Conservation (phyloP, 2,888 invertebrate species). For the Tiliacea aurago region DNA sequence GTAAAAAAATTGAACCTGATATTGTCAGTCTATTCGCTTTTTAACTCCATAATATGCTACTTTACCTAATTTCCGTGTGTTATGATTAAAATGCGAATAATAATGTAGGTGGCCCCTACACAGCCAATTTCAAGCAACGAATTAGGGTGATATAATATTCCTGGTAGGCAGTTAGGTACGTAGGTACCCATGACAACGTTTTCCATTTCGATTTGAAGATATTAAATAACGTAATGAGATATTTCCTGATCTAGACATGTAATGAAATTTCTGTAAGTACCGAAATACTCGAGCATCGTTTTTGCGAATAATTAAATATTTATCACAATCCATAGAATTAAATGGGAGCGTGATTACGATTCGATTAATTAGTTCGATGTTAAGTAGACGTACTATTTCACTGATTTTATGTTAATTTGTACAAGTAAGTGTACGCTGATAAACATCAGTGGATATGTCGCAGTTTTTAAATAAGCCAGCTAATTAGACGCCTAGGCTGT, state of each 20-base stretch:
- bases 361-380: no score
- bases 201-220: constrained; percentile 41
- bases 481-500: no score
- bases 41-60: neutral
- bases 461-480: no score
- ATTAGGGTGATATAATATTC: constrained; percentile 26
- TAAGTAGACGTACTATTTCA: no score
- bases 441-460: no score
- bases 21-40: neutral
- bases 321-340: no score
- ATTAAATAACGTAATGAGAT: constrained; percentile 59
- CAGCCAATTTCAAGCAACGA: constrained; percentile 19
- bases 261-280: constrained; percentile 7
- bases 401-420: no score
- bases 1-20: constrained; percentile 12
- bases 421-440: no score
- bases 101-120: neutral
- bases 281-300: no score
- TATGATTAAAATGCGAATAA: constrained; percentile 11
- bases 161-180: neutral
- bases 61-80: neutral
- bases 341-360: no score
- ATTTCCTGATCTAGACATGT: constrained; percentile 41
- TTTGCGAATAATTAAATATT: no score
- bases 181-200: constrained; percentile 29